Evolutionary conservation across 2,113 vertebrate genomes (phyloP), one percentile per base, ranked within the genome.

Genomic region (Nestor notabilis): DNA sequence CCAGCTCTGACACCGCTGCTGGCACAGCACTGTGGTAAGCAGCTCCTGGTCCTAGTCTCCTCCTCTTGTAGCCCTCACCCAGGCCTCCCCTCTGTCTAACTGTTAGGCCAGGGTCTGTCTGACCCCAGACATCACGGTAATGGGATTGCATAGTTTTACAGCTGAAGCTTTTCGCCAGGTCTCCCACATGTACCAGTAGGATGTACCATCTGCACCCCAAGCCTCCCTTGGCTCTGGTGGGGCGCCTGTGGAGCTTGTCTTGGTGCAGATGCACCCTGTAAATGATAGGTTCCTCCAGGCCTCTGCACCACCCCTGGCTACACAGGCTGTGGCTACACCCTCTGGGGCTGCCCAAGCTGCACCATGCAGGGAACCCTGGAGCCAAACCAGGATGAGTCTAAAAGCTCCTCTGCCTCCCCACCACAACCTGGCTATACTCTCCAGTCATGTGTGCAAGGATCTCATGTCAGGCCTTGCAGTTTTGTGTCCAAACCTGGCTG

Each of bases 161-260:
- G 29, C 3, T 6, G 29, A 2, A 2, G 15, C 10, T 87, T 75
- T 63, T 63, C 25, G 43, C 70, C 39, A 74, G n/a, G 13, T 18
- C 15, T 89, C n/a, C 47, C 10, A 1, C 16, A 27, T 0, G 0
- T 19, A 23, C 7, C 13, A 13, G 47, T 2, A 2, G 10, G 19
- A 46, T 60, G 12, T 29, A 47, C 28, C 11, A 9, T 7, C 16
- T 9, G 6, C 12, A 17, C 1, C 35, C 25, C 23, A 18, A 7
- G 16, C 43, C 41, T 74, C 37, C 21, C 19, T 24, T 52, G 66
- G 41, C 53, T 64, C 49, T 55, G 13, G 19, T 19, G 17, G 27
- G 50, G 23, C 14, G 17, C 35, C 17, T n/a, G 44, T 11, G 11
- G 46, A 69, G 28, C 14, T 46, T 3, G 6, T 21, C 29, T 37